Conservation (phyloP, 2,797 vertebrate species). For the Poeciliopsis turneri region DNA sequence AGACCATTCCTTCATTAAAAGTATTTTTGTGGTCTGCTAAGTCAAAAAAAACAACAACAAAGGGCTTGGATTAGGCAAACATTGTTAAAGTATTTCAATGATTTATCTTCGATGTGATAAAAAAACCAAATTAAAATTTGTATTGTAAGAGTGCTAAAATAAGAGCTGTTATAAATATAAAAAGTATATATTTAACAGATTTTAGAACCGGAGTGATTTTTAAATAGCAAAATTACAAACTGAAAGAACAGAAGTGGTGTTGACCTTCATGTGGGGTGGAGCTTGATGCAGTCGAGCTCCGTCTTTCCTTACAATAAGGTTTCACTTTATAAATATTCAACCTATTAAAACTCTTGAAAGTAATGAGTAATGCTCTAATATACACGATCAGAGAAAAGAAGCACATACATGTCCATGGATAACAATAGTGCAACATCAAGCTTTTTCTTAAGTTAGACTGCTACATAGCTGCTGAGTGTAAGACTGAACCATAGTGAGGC, state of each 20-base stretch:
- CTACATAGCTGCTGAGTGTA: constrained; percentile 84
- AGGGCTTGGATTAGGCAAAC: constrained; percentile 22
- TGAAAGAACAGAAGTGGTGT: constrained; percentile 19
- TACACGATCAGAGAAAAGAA: constrained; percentile 37
- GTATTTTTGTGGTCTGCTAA: constrained; percentile 28
- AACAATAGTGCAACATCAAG: constrained; percentile 86
- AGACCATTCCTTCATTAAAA: constrained; percentile 56
- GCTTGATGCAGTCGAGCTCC: constrained; percentile 29
- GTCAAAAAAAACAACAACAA: constrained; percentile 7
- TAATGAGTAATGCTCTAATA: constrained; percentile 50
- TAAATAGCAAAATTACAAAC: constrained; percentile 17
- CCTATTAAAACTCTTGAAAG: constrained; percentile 39
- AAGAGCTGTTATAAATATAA: constrained; percentile 30
- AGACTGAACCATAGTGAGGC: constrained; percentile 65
- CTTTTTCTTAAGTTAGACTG: constrained; percentile 81
- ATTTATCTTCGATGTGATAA: constrained; percentile 4
- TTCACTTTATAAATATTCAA: constrained; percentile 27
- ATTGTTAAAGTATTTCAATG: background rate
- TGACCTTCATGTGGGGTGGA: constrained; percentile 33
- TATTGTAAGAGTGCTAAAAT: constrained; percentile 38
- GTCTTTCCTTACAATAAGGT: constrained; percentile 47
- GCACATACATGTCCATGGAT: constrained; percentile 65
- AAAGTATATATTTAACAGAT: background rate
- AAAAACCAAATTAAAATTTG: constrained; percentile 10
- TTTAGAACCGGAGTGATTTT: constrained; percentile 32